Evolutionary conservation across 2,113 vertebrate species (phyloP).

Genomic region (Cariama cristata): DNA sequence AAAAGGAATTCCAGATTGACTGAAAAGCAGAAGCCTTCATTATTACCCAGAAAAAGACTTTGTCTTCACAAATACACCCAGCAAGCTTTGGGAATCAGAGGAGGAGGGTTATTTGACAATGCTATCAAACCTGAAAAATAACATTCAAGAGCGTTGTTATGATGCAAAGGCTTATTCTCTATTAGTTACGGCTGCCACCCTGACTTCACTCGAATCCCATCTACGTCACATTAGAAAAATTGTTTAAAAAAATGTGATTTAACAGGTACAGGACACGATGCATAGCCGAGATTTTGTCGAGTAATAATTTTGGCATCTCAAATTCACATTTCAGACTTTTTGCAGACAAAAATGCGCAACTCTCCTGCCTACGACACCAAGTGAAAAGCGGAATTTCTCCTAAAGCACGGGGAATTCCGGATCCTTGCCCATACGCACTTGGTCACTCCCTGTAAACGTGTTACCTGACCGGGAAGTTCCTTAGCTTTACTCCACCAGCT

Average conservation of each 20-base stretch:
- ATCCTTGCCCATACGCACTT: rapidly evolving
- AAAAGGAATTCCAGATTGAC: not conserved
- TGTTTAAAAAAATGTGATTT: rapidly evolving
- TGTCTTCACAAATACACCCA: conserved; percentile 44
- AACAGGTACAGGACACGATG: not conserved
- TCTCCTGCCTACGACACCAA: not conserved
- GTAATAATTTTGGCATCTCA: not conserved
- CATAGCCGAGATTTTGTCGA: too few relatives aligned
- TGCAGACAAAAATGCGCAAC: rapidly evolving
- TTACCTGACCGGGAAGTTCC: not conserved
- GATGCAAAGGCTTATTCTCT: not conserved
- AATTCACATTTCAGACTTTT: not conserved
- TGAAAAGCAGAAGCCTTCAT: conserved; percentile 50
- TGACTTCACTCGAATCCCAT: not conserved
- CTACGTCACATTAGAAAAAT: not conserved
- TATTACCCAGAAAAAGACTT: conserved; percentile 6
- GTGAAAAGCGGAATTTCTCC: not conserved
- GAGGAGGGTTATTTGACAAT: not conserved
- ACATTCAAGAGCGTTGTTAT: not conserved
- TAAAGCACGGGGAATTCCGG: not conserved
- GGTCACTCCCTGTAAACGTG: rapidly evolving
- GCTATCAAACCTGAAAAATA: conserved; percentile 66
- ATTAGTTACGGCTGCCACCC: not conserved
- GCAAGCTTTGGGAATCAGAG: conserved; percentile 20
- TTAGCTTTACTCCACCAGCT: not conserved